These are phyloP conservation scores for Mesocentrotus franciscanus DNA, from an alignment of 53 echinoderm and acorn worm genomes.

Conservation along the genomic window DNA sequence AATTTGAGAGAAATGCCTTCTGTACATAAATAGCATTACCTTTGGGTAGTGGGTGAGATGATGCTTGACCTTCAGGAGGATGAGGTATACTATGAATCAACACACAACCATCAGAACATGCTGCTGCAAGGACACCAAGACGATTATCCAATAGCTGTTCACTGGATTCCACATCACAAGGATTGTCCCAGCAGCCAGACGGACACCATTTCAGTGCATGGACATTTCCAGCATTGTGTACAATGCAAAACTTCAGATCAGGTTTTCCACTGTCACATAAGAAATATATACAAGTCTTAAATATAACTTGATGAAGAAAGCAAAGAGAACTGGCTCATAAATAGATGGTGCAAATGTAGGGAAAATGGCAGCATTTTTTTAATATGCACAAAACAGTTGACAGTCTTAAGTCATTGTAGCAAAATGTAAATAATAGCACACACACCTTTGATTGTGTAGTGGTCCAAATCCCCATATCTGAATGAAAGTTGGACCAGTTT, in stretches of 20 bases:
- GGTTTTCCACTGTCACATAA: slow-evolving; percentile 2
- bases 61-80: neutral
- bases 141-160: neutral
- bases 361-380: too few species aligned
- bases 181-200: slow-evolving; percentile 58
- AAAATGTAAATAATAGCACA: neutral
- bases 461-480: slow-evolving; percentile 66
- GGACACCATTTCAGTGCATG: slow-evolving; percentile 65
- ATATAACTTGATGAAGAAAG: neutral
- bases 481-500: slow-evolving; percentile 38
- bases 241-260: slow-evolving; percentile 12
- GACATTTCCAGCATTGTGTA: slow-evolving; percentile 47
- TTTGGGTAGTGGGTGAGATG: neutral
- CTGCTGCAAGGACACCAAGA: slow-evolving; percentile 61
- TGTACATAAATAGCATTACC: neutral
- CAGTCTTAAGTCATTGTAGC: too few species aligned
- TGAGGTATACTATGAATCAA: slow-evolving; percentile 62
- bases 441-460: neutral
- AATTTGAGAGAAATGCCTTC: neutral
- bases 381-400: too few species aligned
- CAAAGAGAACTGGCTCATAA: neutral
- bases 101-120: slow-evolving; percentile 49
- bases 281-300: neutral
- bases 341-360: too few species aligned
- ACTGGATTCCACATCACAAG: neutral